phyloP scores from a whole-genome alignment of 2,888 invertebrate genomes.

The Agonopterix arenella region DNA sequence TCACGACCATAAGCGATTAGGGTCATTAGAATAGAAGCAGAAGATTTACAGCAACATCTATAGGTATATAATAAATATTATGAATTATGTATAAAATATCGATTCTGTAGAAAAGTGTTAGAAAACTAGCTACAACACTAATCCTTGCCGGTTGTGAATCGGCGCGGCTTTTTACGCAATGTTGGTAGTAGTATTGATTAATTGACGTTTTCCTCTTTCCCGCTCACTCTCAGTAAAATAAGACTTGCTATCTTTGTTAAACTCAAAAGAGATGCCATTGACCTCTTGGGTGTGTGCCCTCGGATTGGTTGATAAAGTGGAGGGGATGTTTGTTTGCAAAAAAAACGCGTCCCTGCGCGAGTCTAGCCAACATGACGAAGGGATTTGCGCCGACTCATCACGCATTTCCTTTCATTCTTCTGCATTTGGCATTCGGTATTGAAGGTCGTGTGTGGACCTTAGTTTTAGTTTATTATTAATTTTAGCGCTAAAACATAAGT shows the following conservation, averaged over 20 bases:
- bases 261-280: constrained; percentile 48
- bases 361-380: constrained; percentile 39
- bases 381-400: constrained; percentile 55
- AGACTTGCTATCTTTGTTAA: constrained; percentile 26
- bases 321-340: constrained; percentile 27
- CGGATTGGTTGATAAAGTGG: constrained; percentile 44
- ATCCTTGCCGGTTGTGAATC: constrained; percentile 9
- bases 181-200: constrained; percentile 48
- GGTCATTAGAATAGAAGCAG: too few relatives aligned
- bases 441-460: constrained; percentile 70
- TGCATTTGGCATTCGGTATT: constrained; percentile 72
- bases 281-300: constrained; percentile 32
- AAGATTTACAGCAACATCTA: too few relatives aligned
- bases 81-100: too few relatives aligned
- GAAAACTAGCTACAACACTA: background rate
- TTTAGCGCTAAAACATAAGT: constrained; percentile 73
- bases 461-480: constrained; percentile 67
- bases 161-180: constrained; percentile 29
- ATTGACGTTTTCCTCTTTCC: constrained; percentile 22
- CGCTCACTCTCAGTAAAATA: constrained; percentile 21
- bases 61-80: too few relatives aligned
- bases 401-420: constrained; percentile 62
- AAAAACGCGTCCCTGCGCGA: constrained; percentile 38
- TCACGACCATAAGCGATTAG: too few relatives aligned
- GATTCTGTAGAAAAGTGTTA: too few relatives aligned